A percentile compares a stretch with the other conserved stretches of the same genome.
These are phyloP conservation scores for Pangasianodon gigas DNA, from an alignment of 2,113 vertebrate species.

Conservation along the genomic window DNA sequence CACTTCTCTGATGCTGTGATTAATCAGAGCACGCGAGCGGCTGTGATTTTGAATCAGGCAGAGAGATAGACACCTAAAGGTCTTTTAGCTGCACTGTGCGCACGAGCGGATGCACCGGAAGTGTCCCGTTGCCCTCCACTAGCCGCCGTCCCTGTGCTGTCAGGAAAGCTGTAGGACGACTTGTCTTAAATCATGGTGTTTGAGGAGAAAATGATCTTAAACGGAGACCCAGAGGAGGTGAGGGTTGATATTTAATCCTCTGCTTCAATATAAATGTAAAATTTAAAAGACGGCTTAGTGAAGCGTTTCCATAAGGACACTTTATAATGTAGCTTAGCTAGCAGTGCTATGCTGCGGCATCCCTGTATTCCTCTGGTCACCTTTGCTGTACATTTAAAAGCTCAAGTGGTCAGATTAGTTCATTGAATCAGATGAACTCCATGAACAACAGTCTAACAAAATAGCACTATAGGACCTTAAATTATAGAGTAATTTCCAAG, in stretches of 20 bases:
- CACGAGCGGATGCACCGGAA: conserved; percentile 20
- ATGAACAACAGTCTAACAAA: background rate
- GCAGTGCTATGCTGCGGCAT: background rate
- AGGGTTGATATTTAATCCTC: background rate
- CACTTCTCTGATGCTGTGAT: background rate
- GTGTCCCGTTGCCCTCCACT: conserved; percentile 53
- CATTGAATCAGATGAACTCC: too few relatives aligned
- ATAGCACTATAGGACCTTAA: background rate
- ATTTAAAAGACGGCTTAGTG: background rate
- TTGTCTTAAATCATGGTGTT: conserved; percentile 65
- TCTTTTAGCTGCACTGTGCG: background rate
- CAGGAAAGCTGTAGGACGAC: conserved; percentile 37
- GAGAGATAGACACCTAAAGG: background rate
- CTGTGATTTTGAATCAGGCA: background rate
- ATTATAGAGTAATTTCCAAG: background rate
- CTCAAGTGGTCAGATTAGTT: too few relatives aligned
- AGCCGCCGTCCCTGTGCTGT: background rate
- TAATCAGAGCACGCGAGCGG: background rate
- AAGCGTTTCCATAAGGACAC: background rate
- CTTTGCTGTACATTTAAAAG: background rate
- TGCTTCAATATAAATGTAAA: background rate
- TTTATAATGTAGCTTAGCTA: conserved; percentile 12
- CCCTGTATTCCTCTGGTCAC: background rate
- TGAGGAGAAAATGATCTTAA: conserved; percentile 71
- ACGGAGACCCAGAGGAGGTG: conserved; percentile 74